Base-by-base conservation (phyloP, 2,113 vertebrate species). In the Periophthalmodon schlosseri region DNA sequence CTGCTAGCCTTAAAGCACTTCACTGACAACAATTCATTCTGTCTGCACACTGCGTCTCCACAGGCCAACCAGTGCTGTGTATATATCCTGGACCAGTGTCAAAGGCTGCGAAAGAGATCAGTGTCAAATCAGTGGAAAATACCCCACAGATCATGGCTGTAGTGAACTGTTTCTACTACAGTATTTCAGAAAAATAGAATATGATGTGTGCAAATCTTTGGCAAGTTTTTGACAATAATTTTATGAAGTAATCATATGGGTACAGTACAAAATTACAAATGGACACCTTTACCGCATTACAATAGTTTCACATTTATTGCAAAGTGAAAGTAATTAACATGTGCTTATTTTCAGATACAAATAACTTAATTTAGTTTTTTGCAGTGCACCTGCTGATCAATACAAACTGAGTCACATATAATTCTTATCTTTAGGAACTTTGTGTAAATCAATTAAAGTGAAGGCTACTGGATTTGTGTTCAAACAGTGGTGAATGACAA, bases 401-500 rank as follows among this genome's bases (percentile, higher is more conserved):
- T 76, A 73, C 56, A 68, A 79, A 74, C 36, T n/a, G 72, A 81
- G 57, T 86, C 72, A 77, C 61, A n/a, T 69, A 34, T 44, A 18
- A 12, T 21, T 63, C 46, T 70, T 85, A 86, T 84, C 79, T 64
- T 67, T 66, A 56, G 52, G 2, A 54, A 21, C 60, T 34, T 33
- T 74, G 11, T 74, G 70, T 72, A 60, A 83, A 79, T 75, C 49
- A 76, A 47, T 82, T 70, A 78, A 70, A 73, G 74, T 68, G 76
- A 82, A 79, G 78, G 79, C 73, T 83, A 64, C 81, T 75, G 73
- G 74, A 81, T 82, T 74, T 72, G 20, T 78, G 73, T 68, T 47
- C 74, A 88, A 86, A 88, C 83, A 84, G 60, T 67, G 69, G 76
- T 68, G 77, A 67, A 78, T 57, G 60, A 68, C 70, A 47, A 69